Evolutionary conservation across 2,113 vertebrate genomes (phyloP).

Genomic region (Galbula dea): DNA sequence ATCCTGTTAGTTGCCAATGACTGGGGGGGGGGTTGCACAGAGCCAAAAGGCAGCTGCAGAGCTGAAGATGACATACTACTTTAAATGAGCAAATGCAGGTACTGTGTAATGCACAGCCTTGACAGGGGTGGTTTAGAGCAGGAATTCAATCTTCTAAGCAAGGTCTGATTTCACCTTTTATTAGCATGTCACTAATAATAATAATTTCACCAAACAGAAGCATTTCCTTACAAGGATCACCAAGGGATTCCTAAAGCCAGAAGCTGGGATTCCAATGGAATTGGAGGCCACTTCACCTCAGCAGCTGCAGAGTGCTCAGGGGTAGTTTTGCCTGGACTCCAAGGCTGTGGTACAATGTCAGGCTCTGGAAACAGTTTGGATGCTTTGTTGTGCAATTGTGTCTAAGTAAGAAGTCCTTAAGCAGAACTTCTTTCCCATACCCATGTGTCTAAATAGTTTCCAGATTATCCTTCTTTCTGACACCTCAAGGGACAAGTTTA

Average conservation of each 20-base stretch:
- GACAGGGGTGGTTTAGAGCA: neutral
- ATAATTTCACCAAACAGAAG: constrained; percentile 17
- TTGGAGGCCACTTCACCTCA: neutral
- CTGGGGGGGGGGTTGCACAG: neutral
- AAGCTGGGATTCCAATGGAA: neutral
- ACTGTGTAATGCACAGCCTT: neutral
- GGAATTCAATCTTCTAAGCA: constrained; percentile 25
- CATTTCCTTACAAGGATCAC: neutral
- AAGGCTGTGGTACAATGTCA: accelerated
- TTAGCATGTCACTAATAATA: constrained; percentile 14
- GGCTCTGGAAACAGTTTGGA: neutral
- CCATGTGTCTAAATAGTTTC: neutral
- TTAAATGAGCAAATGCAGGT: constrained; percentile 27
- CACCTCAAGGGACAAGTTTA: neutral
- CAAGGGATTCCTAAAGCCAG: neutral
- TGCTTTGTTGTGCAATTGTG: neutral
- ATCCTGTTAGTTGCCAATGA: constrained; percentile 44
- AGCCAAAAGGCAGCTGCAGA: neutral
- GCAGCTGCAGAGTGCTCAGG: neutral
- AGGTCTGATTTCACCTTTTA: constrained; percentile 1
- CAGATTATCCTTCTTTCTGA: neutral
- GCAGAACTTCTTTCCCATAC: neutral
- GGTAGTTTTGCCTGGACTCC: neutral
- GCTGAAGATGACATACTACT: neutral
- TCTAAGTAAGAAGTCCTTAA: neutral